Evolutionary conservation across 2,113 vertebrate genomes (phyloP), one percentile per base, ranked within the genome.

Genomic region (Pygoscelis antarcticus): DNA sequence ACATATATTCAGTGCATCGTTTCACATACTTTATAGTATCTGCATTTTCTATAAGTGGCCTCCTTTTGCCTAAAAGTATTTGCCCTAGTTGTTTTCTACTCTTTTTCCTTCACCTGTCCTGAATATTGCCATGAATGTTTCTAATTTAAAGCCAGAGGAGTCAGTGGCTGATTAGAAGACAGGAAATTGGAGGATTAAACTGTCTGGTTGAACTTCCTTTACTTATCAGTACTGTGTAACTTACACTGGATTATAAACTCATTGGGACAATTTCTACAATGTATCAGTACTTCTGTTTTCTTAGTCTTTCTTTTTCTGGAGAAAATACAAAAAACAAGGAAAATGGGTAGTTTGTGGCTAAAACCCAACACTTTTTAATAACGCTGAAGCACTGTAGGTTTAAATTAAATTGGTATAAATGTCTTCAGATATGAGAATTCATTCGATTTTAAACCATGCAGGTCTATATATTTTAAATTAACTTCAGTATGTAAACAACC

Each of bases 161-260:
- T 98, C 98, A 97, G 98, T 99, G 99, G 98, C 98, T 99, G 99
- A 99, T 99, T 99, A 99, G 98, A 99, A 98, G 98, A 98, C 98
- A 99, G 99, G 99, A 99, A 99, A 99, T 99, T 99, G 98, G 98
- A 98, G 99, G 99, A 99, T 99, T 99, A 99, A 99, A 98, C 98
- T 99, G 99, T 99, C 99, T 99, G 99, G 98, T 99, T 99, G 98
- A 99, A 99, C 99, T 99, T 99, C 99, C 99, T 99, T 98, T 98
- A 98, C 97, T 98, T 98, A 98, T 98, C 98, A 98, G 97, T 97
- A 93, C 98, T 96, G 89, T 83, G 98, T 98, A 98, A 98, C 98
- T 98, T 98, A 96, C 96, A 95, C 96, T 95, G 97, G 97, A 98
- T 98, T 97, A 98, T 95, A 97, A 97, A 98, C 92, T 97, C 98